Percentiles rank a stretch among this genome's conserved stretches.
Evolutionary conservation across 2,797 vertebrate species (phyloP).

Genomic region (Hafferia zeledoni): DNA sequence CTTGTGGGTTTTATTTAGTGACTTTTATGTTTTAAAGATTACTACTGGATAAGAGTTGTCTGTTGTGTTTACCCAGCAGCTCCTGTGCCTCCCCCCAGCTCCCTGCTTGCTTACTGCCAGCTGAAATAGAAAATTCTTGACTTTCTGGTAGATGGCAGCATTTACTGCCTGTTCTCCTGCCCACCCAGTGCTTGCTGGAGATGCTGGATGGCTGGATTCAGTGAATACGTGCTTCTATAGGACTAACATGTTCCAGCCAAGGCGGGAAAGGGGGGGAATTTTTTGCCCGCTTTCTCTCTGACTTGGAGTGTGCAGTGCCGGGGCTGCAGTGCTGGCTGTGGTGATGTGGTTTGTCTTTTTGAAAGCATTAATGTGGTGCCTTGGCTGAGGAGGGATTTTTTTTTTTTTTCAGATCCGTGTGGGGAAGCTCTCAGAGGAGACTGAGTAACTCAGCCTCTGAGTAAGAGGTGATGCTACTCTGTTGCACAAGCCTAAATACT

Average conservation of each 20-base stretch:
- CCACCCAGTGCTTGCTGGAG: not conserved
- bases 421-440: not conserved
- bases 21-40: not conserved
- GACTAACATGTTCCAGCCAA: not conserved
- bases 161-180: not conserved
- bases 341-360: not conserved
- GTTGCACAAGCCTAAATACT: not conserved
- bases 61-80: not conserved
- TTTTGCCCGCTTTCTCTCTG: not conserved
- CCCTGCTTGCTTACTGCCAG: not conserved
- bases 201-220: not conserved
- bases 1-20: not conserved
- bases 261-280: no score
- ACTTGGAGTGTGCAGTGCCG: rapidly evolving
- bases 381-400: not conserved
- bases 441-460: not conserved
- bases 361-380: rapidly evolving
- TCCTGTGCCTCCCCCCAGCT: not conserved
- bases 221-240: rapidly evolving
- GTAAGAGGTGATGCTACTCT: not conserved
- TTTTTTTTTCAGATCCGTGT: not conserved
- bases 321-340: rapidly evolving
- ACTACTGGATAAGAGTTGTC: not conserved
- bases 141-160: conserved; percentile 59
- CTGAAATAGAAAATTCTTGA: not conserved